These are phyloP conservation scores for Onychomys torridus DNA, from an alignment of 2,797 vertebrate genomes.

Conservation along the genomic window DNA sequence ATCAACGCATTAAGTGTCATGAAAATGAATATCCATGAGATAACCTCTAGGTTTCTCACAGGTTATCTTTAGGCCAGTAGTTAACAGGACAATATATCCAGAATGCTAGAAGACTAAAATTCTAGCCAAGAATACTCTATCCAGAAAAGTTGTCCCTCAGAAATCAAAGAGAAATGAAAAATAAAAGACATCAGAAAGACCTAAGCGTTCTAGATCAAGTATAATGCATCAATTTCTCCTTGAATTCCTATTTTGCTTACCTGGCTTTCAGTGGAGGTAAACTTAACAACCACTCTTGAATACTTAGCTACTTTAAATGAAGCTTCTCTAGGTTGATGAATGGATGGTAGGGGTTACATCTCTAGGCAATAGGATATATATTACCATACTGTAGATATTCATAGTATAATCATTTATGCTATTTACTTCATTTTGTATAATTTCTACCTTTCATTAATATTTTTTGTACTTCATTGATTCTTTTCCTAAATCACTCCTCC, in stretches of 20 bases:
- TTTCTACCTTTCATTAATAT: conserved; percentile 85
- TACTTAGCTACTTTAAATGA: conserved; percentile 88
- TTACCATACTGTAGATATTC: conserved; percentile 91
- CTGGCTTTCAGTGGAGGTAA: conserved; percentile 84
- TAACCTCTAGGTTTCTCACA: not conserved
- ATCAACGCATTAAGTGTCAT: not conserved
- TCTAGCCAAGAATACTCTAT: not conserved
- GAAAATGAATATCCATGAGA: not conserved
- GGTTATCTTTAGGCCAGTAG: not conserved
- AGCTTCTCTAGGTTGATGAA: conserved; percentile 88
- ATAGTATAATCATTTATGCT: conserved; percentile 91
- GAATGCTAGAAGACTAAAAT: not conserved
- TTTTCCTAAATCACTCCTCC: conserved; percentile 77
- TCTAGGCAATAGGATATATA: conserved; percentile 91
- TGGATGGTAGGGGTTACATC: conserved; percentile 89
- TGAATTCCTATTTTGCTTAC: conserved; percentile 84
- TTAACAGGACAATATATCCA: not conserved
- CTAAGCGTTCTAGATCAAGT: not conserved
- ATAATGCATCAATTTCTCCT: conserved; percentile 73
- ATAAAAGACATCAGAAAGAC: not conserved
- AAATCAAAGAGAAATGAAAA: not conserved
- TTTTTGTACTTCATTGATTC: conserved; percentile 79
- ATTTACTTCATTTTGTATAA: conserved; percentile 92
- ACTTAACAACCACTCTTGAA: conserved; percentile 88
- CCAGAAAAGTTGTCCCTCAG: not conserved